These are phyloP conservation scores for Austrofundulus limnaeus DNA, from an alignment of 2,113 vertebrate genomes.

Conservation along the genomic window DNA sequence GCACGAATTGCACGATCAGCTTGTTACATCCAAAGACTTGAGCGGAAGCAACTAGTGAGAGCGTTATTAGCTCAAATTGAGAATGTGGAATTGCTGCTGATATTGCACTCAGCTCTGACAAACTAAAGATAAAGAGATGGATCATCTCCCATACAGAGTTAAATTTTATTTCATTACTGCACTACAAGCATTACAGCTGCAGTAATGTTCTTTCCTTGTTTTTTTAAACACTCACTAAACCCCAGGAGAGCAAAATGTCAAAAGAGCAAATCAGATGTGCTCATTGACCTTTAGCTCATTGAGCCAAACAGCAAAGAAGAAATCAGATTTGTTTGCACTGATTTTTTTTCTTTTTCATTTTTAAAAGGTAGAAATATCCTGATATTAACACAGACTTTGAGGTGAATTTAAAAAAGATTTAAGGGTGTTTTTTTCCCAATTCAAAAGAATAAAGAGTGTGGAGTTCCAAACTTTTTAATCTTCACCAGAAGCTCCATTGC, in stretches of 20 bases:
- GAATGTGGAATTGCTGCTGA: slow-evolving; percentile 38
- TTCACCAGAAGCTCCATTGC: too few relatives aligned
- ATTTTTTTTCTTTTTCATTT: slow-evolving; percentile 11
- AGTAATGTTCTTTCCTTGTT: neutral
- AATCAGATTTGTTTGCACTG: slow-evolving; percentile 40
- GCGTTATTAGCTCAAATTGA: slow-evolving; percentile 60
- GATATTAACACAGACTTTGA: slow-evolving; percentile 27
- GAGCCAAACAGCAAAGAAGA: slow-evolving; percentile 30
- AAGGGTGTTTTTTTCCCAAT: too few relatives aligned
- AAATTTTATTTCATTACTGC: slow-evolving; percentile 18
- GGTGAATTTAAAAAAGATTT: too few relatives aligned
- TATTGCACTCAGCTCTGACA: slow-evolving; percentile 34
- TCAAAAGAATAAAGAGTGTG: too few relatives aligned
- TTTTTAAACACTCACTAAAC: neutral
- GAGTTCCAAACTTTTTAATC: too few relatives aligned
- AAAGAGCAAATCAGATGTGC: slow-evolving; percentile 26
- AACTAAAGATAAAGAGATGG: slow-evolving; percentile 44
- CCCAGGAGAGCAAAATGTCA: slow-evolving; percentile 2
- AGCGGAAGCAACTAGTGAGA: slow-evolving; percentile 18
- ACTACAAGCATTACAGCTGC: slow-evolving; percentile 11
- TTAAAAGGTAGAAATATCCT: slow-evolving; percentile 9
- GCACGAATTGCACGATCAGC: slow-evolving; percentile 26
- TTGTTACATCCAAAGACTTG: slow-evolving; percentile 18
- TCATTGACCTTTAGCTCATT: slow-evolving; percentile 27
- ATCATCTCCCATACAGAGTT: slow-evolving; percentile 39